Base-by-base conservation (phyloP, 2,888 invertebrate species). In the Vesta saturnalis region DNA sequence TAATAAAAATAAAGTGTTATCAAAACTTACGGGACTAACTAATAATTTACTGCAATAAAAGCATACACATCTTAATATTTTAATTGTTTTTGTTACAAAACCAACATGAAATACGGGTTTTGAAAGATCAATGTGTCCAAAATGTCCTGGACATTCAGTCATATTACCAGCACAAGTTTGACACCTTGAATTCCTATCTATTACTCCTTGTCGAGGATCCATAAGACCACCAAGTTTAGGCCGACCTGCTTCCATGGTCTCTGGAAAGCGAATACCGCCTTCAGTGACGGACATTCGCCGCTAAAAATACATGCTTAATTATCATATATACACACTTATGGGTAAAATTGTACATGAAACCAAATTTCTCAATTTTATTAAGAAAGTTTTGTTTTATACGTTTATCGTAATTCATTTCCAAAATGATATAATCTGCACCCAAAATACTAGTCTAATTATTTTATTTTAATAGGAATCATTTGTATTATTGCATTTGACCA, bases 61-160 rank as follows among this genome's bases (percentile, higher is more conserved):
- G 83, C 99, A 99, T 18, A 99, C 98, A 85, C 99, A 99, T 85
- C 99, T 88, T n/a, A 99, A 85, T 69, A 97, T 91, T 86, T 99
- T 99, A 73, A 99, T 95, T 0, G 95, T 95, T 86, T 99, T 99
- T 35, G 96, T 96, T 60, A 99, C 89, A 80, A 99, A 99, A 39
- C 98, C 99, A 81, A 98, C 94, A 83, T 99, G 99, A 85, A 96
- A 99, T 0, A 99, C 99, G 16, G 99, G 99, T 83, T 99, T 99
- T 0, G 98, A 94, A 74, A 99, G 86, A 84, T 99, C 98, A 78
- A 99, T 94, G 83, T 99, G 99, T 1, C 98, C 99, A 86, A 99
- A 99, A 85, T 99, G 99, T 1, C 99, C 99, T 1, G 99, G 98
- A 83, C 99, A 99, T 84, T 99, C 98, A 0, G 96, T 95, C 94